Percentiles rank a stretch among this genome's conserved stretches.
Conservation (phyloP, 1,140 invertebrate genomes). For the Periplaneta americana region DNA sequence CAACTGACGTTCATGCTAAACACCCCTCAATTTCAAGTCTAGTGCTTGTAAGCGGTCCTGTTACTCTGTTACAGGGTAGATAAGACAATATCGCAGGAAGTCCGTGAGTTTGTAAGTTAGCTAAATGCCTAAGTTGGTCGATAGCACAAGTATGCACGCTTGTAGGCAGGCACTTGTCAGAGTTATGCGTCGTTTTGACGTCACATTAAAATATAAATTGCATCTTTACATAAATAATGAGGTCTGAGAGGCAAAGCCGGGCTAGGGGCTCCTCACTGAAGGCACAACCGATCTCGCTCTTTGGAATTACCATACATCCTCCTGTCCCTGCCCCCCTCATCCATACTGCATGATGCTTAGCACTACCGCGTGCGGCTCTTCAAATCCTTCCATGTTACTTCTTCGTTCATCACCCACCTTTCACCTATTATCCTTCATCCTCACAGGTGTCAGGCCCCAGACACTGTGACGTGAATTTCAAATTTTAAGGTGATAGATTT, state of each 20-base stretch:
- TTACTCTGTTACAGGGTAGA: too few species aligned
- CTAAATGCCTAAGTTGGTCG: background rate
- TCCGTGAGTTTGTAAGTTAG: too few species aligned
- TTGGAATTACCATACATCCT: background rate
- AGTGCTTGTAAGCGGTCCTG: too few species aligned
- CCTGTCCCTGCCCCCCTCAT: background rate
- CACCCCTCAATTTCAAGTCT: too few species aligned
- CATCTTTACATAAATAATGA: background rate
- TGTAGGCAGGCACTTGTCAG: background rate
- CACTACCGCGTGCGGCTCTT: background rate
- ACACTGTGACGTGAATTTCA: too few species aligned
- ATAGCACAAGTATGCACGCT: background rate
- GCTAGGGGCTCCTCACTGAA: background rate
- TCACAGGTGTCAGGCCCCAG: too few species aligned
- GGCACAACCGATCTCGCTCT: background rate
- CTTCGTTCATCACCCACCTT: background rate
- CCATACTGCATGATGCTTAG: background rate
- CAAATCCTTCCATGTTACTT: background rate
- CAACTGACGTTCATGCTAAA: too few species aligned
- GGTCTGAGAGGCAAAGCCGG: background rate
- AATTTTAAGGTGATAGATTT: too few species aligned
- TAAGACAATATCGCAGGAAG: too few species aligned
- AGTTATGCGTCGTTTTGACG: background rate
- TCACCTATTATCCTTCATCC: background rate
- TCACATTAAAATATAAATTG: background rate